phyloP scores from a whole-genome alignment of 2,113 vertebrate species.

The Sturnus vulgaris region DNA sequence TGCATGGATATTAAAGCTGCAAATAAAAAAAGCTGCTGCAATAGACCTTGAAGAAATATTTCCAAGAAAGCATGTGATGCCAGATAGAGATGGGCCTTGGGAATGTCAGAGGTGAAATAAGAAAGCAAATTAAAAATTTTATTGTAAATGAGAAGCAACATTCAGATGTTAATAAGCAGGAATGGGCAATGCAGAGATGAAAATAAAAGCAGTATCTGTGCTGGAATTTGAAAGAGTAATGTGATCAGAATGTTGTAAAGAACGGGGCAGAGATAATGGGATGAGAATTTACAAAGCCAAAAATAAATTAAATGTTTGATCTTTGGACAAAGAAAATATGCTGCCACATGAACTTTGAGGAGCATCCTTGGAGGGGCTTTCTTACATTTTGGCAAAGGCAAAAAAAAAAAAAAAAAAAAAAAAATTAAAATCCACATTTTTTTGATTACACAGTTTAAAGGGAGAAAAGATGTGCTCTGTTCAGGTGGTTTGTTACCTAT shows the following conservation, averaged over 20 bases:
- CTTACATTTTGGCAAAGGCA: background rate
- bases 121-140: background rate
- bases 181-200: background rate
- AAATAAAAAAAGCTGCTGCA: background rate
- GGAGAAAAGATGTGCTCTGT: accelerated
- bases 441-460: background rate
- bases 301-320: background rate
- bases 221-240: background rate
- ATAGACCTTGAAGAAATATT: background rate
- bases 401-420: background rate
- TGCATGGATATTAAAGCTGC: background rate
- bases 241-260: background rate
- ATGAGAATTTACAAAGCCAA: background rate
- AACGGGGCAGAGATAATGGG: background rate
- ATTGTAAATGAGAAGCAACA: background rate
- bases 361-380: background rate
- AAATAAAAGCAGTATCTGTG: background rate
- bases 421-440: background rate
- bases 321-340: background rate
- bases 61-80: background rate
- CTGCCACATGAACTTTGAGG: background rate
- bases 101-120: background rate
- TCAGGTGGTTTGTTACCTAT: background rate
- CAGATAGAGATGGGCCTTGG: background rate
- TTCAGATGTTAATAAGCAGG: background rate